phyloP scores from a whole-genome alignment of 2,888 invertebrate species.

The Marronus borbonicus region DNA sequence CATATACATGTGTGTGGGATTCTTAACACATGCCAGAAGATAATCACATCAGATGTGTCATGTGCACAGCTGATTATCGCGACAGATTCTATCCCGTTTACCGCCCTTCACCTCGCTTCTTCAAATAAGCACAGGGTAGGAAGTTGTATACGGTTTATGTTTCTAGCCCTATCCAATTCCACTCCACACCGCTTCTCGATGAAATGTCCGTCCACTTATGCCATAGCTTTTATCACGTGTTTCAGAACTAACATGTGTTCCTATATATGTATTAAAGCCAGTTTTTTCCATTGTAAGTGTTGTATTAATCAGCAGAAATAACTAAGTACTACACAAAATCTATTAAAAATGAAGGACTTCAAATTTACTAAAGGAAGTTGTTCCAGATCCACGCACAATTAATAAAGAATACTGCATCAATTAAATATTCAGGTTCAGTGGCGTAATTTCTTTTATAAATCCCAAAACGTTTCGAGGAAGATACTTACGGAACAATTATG shows the following conservation, averaged over 20 bases:
- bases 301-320: too few species aligned
- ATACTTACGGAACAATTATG: too few species aligned
- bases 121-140: conserved; percentile 15
- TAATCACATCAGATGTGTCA: conserved; percentile 67
- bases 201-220: conserved; percentile 40
- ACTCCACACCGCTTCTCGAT: conserved; percentile 8
- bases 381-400: too few species aligned
- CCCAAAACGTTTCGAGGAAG: too few species aligned
- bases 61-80: conserved; percentile 62
- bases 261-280: too few species aligned
- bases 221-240: conserved; percentile 29
- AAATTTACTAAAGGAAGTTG: too few species aligned
- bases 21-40: conserved; percentile 59
- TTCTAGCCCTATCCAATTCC: conserved; percentile 36
- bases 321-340: too few species aligned
- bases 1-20: conserved; percentile 53
- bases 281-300: too few species aligned
- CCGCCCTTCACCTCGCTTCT: background rate
- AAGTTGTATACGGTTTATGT: conserved; percentile 44
- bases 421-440: too few species aligned
- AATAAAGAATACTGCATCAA: too few species aligned
- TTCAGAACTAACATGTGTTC: conserved; percentile 3
- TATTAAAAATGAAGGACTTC: too few species aligned
- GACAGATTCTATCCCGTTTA: conserved; percentile 32
- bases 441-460: too few species aligned